Percentiles rank a stretch among this genome's conserved stretches.
phyloP scores from a whole-genome alignment of 2,113 vertebrate species.

The Nycticryphes semicollaris region DNA sequence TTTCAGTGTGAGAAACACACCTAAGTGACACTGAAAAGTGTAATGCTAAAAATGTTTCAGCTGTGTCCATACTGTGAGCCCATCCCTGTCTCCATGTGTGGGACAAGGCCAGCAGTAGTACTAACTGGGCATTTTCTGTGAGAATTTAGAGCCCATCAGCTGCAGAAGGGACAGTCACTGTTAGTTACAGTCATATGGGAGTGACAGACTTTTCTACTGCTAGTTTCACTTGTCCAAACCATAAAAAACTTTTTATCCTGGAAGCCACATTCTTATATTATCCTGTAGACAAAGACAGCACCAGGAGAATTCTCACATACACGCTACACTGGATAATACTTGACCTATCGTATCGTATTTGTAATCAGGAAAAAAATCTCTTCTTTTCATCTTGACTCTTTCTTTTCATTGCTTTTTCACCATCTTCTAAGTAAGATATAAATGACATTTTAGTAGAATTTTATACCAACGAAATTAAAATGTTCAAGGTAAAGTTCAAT shows the following conservation, averaged over 20 bases:
- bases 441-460: slow-evolving; percentile 27
- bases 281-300: background rate
- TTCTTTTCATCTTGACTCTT: background rate
- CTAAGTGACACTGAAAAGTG: background rate
- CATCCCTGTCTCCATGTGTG: rapidly evolving
- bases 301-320: background rate
- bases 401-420: background rate
- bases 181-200: background rate
- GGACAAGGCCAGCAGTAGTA: background rate
- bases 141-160: background rate
- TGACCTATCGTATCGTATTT: background rate
- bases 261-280: background rate
- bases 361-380: background rate
- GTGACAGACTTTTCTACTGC: background rate
- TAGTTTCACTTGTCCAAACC: background rate
- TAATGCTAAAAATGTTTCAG: rapidly evolving
- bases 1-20: background rate
- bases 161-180: background rate
- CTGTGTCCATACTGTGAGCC: background rate
- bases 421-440: background rate
- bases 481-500: slow-evolving; percentile 1
- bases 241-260: background rate
- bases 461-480: slow-evolving; percentile 21
- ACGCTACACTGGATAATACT: background rate
- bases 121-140: background rate